Evolutionary conservation across 2,888 invertebrate genomes (phyloP), one percentile per base, ranked within the genome.

Genomic region (Neoscelio sp.): DNA sequence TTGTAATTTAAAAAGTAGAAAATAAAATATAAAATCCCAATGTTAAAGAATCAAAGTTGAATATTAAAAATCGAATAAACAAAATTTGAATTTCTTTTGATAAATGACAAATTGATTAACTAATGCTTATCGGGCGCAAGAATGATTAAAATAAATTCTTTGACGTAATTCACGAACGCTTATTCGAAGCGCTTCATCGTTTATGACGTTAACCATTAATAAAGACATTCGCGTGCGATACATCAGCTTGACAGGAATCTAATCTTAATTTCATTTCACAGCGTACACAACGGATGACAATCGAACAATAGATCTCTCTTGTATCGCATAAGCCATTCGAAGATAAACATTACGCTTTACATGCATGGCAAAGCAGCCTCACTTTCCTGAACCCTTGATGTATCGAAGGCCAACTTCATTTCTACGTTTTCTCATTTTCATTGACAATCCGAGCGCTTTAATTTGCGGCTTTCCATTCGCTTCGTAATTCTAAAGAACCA

Each of bases 261-360:
- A 42, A 40, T 56, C 15, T 20, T 8, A 42, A 26, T 46, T 20
- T 10, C 28, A n/a, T 56, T 23, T 23, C 42, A 40, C 17, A 58
- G 28, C 26, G 40, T 30, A 42, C 8, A 18, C 58, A 30, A 17
- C 56, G 12, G 38, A 58, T 30, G 58, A 58, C 42, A 42, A 20
- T 58, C 42, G 13, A 58, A 58, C 42, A 58, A 58, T 58, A 30
- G 58, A 28, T 58, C 42, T 20, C 20, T 12, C 12, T 20, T 23
- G 18, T 30, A 58, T 23, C 38, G 38, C 28, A 28, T 28, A 28
- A n/a, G 40, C 20, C 18, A 20, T 26, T 56, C 20, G n/a, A 23
- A 23, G 38, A 40, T 42, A 40, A 42, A 28, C 56, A 56, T 7
- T 26, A n/a, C 0, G 12, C 38, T 38, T 23, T 12, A 54, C 54